phyloP scores from a whole-genome alignment of 1,140 invertebrate species.

The Drosophila saltans region DNA sequence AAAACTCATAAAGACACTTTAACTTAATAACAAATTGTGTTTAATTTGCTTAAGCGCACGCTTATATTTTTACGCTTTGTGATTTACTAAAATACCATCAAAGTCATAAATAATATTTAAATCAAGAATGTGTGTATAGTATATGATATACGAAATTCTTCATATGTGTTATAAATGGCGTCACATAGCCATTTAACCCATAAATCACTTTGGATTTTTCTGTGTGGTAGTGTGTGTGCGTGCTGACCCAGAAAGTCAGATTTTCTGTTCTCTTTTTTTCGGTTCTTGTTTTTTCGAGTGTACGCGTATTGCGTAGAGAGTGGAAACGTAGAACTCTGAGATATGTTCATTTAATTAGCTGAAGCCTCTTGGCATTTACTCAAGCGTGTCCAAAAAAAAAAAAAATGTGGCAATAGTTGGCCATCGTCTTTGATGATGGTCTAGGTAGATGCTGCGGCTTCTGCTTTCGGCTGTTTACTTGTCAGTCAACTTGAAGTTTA shows the following conservation, averaged over 20 bases:
- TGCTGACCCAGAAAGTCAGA: constrained; percentile 62
- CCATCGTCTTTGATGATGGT: background rate
- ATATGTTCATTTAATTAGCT: constrained; percentile 68
- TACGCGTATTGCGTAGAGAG: constrained; percentile 21
- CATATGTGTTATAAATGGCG: constrained; percentile 33
- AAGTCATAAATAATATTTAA: constrained; percentile 66
- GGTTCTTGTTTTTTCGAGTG: constrained; percentile 37
- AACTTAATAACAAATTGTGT: constrained; percentile 40
- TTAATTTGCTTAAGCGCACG: constrained; percentile 56
- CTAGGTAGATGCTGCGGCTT: constrained; percentile 20
- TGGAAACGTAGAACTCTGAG: constrained; percentile 25
- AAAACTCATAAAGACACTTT: constrained; percentile 48
- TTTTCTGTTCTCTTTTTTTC: constrained; percentile 1
- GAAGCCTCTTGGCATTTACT: constrained; percentile 53
- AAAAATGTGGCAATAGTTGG: constrained; percentile 47
- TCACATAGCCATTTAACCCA: constrained; percentile 40
- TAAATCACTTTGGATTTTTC: constrained; percentile 57
- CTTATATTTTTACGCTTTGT: constrained; percentile 69
- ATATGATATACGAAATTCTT: constrained; percentile 11
- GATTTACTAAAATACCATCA: constrained; percentile 61
- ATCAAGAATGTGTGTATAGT: too few species aligned
- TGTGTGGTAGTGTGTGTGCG: constrained; percentile 22
- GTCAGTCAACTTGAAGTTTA: constrained; percentile 54
- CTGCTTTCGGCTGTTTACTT: constrained; percentile 30
- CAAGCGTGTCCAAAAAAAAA: constrained; percentile 56